Evolutionary conservation across 2,113 vertebrate genomes (phyloP).

Genomic region (Nyctereutes procyonoides): DNA sequence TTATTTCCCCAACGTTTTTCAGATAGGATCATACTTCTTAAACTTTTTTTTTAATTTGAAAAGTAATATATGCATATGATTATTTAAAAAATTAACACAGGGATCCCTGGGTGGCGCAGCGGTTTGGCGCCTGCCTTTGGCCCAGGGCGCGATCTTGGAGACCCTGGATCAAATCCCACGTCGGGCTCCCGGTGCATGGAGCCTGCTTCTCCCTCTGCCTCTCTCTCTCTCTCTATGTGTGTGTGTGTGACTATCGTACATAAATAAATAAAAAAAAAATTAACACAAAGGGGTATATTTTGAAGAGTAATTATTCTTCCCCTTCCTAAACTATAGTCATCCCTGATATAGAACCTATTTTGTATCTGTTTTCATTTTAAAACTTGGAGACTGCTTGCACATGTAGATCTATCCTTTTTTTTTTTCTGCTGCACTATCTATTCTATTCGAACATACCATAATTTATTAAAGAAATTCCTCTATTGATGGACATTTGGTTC

Average conservation of each 20-base stretch:
- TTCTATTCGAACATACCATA: background rate
- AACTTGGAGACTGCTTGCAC: background rate
- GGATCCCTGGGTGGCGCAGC: too few relatives aligned
- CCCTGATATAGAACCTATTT: background rate
- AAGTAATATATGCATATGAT: background rate
- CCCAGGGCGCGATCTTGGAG: too few relatives aligned
- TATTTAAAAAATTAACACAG: background rate
- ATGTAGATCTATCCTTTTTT: background rate
- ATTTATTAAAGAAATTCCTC: background rate
- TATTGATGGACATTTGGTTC: background rate
- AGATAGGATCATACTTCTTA: background rate
- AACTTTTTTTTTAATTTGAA: background rate
- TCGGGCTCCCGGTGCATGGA: too few relatives aligned
- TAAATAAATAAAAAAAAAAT: too few relatives aligned
- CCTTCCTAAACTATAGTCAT: background rate
- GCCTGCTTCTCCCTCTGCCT: too few relatives aligned
- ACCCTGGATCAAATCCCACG: too few relatives aligned
- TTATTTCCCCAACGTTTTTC: conserved; percentile 13
- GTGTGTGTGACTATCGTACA: too few relatives aligned
- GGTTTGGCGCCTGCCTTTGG: too few relatives aligned
- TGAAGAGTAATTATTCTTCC: background rate
- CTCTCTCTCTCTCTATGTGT: too few relatives aligned
- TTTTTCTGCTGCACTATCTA: background rate
- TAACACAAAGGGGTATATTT: background rate
- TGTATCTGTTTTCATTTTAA: conserved; percentile 35